Evolutionary conservation across 2,888 invertebrate genomes (phyloP).

Genomic region (Drosophila algonquin): DNA sequence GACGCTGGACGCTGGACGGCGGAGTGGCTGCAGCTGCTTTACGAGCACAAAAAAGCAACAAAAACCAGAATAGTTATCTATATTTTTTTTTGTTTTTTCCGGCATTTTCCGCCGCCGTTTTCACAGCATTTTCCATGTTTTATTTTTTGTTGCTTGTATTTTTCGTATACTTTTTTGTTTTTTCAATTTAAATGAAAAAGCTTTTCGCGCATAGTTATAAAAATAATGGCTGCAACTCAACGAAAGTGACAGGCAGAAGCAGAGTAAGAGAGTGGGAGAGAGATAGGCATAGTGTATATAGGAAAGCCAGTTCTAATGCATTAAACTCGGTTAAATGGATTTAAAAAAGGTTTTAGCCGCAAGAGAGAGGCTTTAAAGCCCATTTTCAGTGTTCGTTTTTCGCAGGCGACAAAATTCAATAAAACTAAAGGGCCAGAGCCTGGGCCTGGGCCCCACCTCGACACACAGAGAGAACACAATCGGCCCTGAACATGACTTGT

Average conservation of each 20-base stretch:
- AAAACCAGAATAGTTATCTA: conserved; percentile 54
- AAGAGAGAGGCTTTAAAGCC: conserved; percentile 40
- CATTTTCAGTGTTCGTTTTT: conserved; percentile 24
- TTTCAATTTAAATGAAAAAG: conserved; percentile 74
- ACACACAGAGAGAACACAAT: conserved; percentile 14
- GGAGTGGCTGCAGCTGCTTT: conserved; percentile 58
- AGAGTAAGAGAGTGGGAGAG: not conserved
- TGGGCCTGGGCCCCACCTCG: conserved; percentile 37
- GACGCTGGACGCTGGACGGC: not conserved
- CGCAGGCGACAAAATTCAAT: conserved; percentile 59
- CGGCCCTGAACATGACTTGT: conserved; percentile 66
- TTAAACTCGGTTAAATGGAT: conserved; percentile 62
- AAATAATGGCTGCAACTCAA: conserved; percentile 61
- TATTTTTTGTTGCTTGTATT: conserved; percentile 35
- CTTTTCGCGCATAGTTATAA: conserved; percentile 76
- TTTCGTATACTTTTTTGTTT: conserved; percentile 23
- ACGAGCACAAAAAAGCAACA: conserved; percentile 49
- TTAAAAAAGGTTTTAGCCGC: conserved; percentile 42
- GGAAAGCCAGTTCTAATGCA: conserved; percentile 31
- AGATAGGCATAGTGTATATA: conserved; percentile 1
- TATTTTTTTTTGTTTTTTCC: conserved; percentile 38
- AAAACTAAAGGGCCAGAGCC: conserved; percentile 46
- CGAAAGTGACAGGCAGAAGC: not conserved
- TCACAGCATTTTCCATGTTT: conserved; percentile 65
- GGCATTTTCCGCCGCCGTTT: conserved; percentile 68